Evolutionary conservation across 2,797 vertebrate species (phyloP).

Genomic region (Alauda arvensis): DNA sequence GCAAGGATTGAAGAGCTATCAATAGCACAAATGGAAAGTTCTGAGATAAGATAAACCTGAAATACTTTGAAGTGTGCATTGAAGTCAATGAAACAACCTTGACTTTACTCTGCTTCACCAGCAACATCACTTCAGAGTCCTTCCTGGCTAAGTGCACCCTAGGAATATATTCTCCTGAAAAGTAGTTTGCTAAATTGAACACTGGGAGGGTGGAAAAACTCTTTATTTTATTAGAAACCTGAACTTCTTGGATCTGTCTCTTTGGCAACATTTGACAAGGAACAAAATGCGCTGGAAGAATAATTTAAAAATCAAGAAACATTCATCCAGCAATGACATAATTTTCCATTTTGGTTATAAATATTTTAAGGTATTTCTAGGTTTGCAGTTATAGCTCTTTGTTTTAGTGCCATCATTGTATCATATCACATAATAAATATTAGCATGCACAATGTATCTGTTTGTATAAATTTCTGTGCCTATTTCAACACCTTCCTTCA

Average conservation of each 20-base stretch:
- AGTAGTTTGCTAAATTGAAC: neutral
- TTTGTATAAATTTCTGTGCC: neutral
- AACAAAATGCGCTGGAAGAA: neutral
- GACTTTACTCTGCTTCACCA: neutral
- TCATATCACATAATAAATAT: neutral
- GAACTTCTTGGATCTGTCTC: neutral
- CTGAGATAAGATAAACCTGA: neutral
- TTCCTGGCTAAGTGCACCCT: neutral
- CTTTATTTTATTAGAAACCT: neutral
- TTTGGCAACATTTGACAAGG: neutral
- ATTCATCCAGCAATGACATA: neutral
- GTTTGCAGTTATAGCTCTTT: neutral
- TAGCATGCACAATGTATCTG: neutral
- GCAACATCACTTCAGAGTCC: neutral
- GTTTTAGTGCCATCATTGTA: neutral
- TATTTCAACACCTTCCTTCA: neutral
- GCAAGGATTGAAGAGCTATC: neutral
- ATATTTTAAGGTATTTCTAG: neutral
- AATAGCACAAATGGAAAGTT: neutral
- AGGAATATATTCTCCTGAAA: neutral
- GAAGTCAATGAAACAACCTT: neutral
- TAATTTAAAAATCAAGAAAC: constrained; percentile 28
- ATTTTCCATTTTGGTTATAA: neutral
- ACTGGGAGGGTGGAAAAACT: neutral
- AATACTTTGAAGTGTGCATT: neutral